Evolutionary conservation across 2,113 vertebrate species (phyloP).

Genomic region (Chionodraco myersi): DNA sequence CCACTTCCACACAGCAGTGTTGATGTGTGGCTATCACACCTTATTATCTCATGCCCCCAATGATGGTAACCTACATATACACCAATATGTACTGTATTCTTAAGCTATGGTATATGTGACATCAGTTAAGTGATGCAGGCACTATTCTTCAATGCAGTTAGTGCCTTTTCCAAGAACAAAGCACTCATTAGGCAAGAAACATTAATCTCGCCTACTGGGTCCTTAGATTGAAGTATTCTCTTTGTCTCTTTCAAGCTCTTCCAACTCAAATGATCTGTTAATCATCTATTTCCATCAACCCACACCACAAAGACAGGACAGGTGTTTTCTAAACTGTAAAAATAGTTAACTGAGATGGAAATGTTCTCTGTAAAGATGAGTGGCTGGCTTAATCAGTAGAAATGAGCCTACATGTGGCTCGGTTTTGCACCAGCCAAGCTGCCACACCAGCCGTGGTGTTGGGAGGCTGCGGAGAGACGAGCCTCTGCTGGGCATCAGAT

Average conservation of each 20-base stretch:
- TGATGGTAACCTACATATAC: conserved; percentile 38
- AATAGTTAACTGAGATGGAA: conserved; percentile 62
- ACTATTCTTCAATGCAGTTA: conserved; percentile 28
- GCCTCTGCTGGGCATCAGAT: conserved; percentile 66
- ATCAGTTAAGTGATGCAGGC: conserved; percentile 23
- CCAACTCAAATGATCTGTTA: conserved; percentile 33
- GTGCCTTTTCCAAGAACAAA: conserved; percentile 45
- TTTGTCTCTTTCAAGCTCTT: conserved; percentile 23
- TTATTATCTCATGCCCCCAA: conserved; percentile 30
- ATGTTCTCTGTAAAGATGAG: conserved; percentile 62
- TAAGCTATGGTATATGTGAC: conserved; percentile 19
- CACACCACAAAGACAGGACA: conserved; percentile 34
- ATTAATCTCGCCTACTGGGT: conserved; percentile 34
- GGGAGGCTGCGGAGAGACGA: conserved; percentile 59
- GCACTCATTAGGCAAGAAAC: conserved; percentile 32
- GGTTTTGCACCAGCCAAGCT: conserved; percentile 63
- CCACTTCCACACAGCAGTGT: conserved; percentile 50
- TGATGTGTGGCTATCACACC: conserved; percentile 20
- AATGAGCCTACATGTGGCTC: conserved; percentile 69
- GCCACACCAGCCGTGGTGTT: conserved; percentile 47
- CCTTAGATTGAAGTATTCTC: conserved; percentile 37
- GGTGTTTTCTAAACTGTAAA: conserved; percentile 72
- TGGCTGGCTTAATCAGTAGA: conserved; percentile 71
- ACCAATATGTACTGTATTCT: conserved; percentile 27
- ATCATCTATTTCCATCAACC: conserved; percentile 51